Conservation (phyloP, 2,888 invertebrate genomes). For the Ichneumoninae sp. region DNA sequence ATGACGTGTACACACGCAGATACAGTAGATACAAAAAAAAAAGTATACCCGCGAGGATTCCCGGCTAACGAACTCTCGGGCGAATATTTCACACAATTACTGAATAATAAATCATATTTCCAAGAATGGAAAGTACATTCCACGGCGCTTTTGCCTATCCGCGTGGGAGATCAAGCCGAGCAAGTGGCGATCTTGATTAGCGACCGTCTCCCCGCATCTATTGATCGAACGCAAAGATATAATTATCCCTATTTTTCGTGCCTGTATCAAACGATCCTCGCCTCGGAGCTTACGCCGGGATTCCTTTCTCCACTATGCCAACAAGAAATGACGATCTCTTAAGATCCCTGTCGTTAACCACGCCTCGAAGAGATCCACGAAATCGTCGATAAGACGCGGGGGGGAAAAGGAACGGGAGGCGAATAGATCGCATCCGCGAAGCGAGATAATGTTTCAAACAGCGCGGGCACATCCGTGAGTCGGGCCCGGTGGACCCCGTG, state of each 20-base stretch:
- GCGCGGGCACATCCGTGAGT: constrained; percentile 83
- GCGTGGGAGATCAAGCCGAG: constrained; percentile 1
- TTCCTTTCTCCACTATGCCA: neutral
- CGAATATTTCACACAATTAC: neutral
- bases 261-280: constrained; percentile 42
- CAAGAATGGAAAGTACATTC: neutral
- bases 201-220: constrained; percentile 68
- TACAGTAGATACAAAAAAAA: neutral
- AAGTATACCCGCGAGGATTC: neutral
- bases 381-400: neutral
- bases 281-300: neutral
- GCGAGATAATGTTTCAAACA: constrained; percentile 68
- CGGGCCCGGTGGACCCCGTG: constrained; percentile 86
- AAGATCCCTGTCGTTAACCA: neutral
- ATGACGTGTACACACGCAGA: constrained; percentile 12
- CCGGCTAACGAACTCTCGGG: constrained; percentile 17
- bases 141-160: neutral
- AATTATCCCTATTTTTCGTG: constrained; percentile 53
- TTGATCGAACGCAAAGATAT: constrained; percentile 74
- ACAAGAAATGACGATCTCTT: neutral
- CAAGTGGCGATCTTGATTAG: constrained; percentile 52
- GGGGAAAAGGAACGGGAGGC: neutral
- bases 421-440: neutral
- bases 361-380: neutral
- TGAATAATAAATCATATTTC: neutral